Evolutionary conservation across 2,888 invertebrate genomes (phyloP).

Genomic region (Zhuqinia jingwanae): DNA sequence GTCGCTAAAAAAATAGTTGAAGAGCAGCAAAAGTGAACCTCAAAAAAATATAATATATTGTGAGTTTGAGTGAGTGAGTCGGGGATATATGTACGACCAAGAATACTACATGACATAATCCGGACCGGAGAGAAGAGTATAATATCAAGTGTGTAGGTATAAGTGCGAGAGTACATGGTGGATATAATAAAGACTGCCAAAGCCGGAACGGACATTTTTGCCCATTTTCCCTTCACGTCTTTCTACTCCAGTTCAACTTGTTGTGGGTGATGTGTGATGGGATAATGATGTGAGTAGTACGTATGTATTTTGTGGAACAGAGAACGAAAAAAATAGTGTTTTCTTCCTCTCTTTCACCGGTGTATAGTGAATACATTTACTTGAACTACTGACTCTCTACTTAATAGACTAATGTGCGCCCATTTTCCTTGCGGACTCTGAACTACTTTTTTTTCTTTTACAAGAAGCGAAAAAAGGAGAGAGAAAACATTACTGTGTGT

Average conservation of each 20-base stretch:
- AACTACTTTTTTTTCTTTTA: background rate
- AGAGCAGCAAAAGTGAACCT: conserved; percentile 20
- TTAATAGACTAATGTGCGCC: background rate
- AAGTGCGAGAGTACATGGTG: no score
- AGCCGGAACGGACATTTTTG: conserved; percentile 42
- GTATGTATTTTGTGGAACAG: background rate
- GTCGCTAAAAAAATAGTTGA: conserved; percentile 29
- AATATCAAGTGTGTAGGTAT: background rate
- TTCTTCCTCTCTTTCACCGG: background rate
- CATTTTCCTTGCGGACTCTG: background rate
- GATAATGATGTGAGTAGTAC: conserved; percentile 20
- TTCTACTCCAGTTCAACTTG: conserved; percentile 24
- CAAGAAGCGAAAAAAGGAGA: background rate
- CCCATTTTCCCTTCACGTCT: conserved; percentile 23
- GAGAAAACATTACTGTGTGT: background rate
- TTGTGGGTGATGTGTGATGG: background rate
- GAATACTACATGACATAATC: background rate
- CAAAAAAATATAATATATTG: no score
- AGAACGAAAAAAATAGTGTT: background rate
- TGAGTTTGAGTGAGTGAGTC: no score
- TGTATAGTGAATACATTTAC: background rate
- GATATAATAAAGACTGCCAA: no score
- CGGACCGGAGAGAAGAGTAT: background rate
- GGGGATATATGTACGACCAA: no score
- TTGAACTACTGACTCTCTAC: no score